Conservation (phyloP, 2,797 vertebrate genomes). For the Danio tinwini region DNA sequence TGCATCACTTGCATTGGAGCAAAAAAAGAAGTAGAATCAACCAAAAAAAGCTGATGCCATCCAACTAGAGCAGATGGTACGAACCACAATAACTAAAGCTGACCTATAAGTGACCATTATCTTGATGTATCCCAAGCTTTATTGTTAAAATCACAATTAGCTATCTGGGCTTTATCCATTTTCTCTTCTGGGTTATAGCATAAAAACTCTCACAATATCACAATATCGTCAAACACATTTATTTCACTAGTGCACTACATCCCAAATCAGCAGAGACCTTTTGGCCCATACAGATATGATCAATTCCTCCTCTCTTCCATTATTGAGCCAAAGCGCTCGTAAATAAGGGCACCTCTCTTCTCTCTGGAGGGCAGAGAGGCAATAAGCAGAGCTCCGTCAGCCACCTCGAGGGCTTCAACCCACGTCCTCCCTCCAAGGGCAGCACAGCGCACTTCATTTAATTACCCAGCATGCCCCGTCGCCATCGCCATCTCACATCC, state of each 20-base stretch:
- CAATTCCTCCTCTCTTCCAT: constrained; percentile 31
- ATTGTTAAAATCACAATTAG: too few relatives aligned
- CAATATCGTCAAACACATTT: neutral
- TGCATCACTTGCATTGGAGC: too few relatives aligned
- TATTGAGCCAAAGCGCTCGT: constrained; percentile 26
- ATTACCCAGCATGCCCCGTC: constrained; percentile 51
- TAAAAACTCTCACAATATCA: neutral
- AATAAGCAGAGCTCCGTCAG: constrained; percentile 38
- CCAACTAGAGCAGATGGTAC: too few relatives aligned
- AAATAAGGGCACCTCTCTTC: constrained; percentile 27
- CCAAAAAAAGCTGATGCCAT: too few relatives aligned
- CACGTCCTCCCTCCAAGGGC: constrained; percentile 50
- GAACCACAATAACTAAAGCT: too few relatives aligned
- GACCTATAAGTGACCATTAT: too few relatives aligned
- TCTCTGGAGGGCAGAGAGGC: constrained; percentile 27
- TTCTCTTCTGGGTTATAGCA: neutral
- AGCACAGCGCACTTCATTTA: constrained; percentile 35
- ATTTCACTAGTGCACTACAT: neutral
- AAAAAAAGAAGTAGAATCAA: too few relatives aligned
- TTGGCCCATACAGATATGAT: constrained; percentile 48
- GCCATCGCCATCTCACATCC: constrained; percentile 40
- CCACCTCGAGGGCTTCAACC: constrained; percentile 32
- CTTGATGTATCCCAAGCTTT: too few relatives aligned
- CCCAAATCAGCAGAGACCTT: constrained; percentile 41
- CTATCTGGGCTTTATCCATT: neutral